Base-by-base conservation (phyloP, 2,888 invertebrate species). In the Leptopilina drosophilae region DNA sequence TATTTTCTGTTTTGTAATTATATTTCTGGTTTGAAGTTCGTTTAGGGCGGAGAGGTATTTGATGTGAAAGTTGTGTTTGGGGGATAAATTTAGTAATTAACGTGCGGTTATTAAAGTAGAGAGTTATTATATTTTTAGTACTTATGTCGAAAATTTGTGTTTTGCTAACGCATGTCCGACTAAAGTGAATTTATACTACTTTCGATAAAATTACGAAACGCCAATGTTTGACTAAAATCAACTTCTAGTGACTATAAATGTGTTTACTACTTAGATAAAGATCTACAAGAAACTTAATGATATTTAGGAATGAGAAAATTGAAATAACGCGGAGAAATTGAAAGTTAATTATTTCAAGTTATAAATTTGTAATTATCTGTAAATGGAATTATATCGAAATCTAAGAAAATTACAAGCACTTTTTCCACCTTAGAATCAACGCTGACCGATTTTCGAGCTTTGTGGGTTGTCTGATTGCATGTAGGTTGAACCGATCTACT, bases 401-500 rank as follows among this genome's bases (percentile, higher is more conserved):
- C 3, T 8, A 33, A 56, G 53, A 53, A 33, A 56, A 73, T 49
- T 1, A 11, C 49, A 11, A 73, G n/a, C 11, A 7, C n/a, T 73
- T 56, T 33, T 56, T 73, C 8, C n/a, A 1, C 26, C 56, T 73
- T 73, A 46, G 15, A 67, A 20, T 49, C 33, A 14, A 8, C 20
- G 33, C 53, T 69, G 49, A 49, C 53, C n/a, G 73, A 56, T 33
- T 40, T 73, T 53, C 26, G 33, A 33, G 56, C 73, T 73, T 73
- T 73, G 56, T 73, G 33, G 26, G 14, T 46, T 26, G 73, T 56
- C 73, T 73, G 73, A 73, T 73, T 73, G 33, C 56, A 33, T 53
- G 53, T n/a, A 73, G 73, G 53, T n/a, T 56, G 73, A 73, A 15
- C 56, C 56, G 33, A 73, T 69, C n/a, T 53, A 56, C 73, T 73